Base-by-base conservation (phyloP, 2,113 vertebrate species). In the Nycticryphes semicollaris region DNA sequence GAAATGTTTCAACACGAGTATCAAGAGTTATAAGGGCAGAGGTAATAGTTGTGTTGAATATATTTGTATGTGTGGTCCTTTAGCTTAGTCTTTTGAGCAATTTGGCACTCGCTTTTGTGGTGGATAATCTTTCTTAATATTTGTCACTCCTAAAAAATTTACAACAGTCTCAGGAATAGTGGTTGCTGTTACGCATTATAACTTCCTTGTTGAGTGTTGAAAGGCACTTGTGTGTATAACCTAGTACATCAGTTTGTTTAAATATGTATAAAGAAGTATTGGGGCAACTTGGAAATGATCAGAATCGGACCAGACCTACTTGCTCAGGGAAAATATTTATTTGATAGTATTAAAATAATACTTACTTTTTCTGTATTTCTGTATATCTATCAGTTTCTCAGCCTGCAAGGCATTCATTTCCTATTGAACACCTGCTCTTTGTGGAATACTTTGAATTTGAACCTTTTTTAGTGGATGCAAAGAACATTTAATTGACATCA, bases 131-230 rank as follows among this genome's bases (percentile, higher is more conserved):
- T 90, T 86, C 83, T 84, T 84, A 81, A 41, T 90, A 78, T 94
- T 96, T 94, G 51, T 92, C 76, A 45, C 68, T 83, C 64, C 56
- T 90, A 37, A 84, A 94, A 87, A 72, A 86, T 75, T 92, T 81
- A 94, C 89, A 87, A 0, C 51, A 27, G 35, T 84, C 84, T 87
- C 41, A 69, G 77, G 63, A 89, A 31, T 28, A 90, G 76, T 63
- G 75, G 78, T 91, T 96, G 72, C 77, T 54, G 80, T 92, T 95
- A 43, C 6, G 4, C 48, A 30, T 82, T 94, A 54, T 43, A 87
- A 84, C 57, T 76, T 56, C 33, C 47, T 84, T 53, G 30, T 51
- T 68, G 89, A 92, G 69, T 75, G 69, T 37, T 90, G 69, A 81
- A 81, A 92, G 80, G 43, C 45, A 53, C 41, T 75, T 62, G 27